Conservation (phyloP, 1,140 invertebrate genomes). For the Apocrypta bakeri region DNA sequence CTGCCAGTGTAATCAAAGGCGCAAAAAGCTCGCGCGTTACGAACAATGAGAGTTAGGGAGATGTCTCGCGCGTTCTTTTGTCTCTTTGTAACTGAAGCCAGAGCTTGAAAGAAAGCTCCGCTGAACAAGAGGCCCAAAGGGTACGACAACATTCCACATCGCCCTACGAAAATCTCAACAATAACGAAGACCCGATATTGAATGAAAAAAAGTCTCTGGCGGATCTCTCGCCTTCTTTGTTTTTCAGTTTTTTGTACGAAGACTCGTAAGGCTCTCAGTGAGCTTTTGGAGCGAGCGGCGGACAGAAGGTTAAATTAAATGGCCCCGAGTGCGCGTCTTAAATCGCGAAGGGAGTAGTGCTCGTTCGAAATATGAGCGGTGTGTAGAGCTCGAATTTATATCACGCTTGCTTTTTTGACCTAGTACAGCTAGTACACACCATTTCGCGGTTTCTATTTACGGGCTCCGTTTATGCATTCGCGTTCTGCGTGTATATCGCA, state of each 20-base stretch:
- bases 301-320: conserved; percentile 30
- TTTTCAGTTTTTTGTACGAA: background rate
- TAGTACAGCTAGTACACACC: no score
- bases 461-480: no score
- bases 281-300: no score
- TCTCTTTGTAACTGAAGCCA: background rate
- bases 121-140: no score
- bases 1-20: background rate
- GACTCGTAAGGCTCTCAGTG: no score
- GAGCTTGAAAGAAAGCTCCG: no score
- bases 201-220: no score
- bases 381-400: background rate
- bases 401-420: background rate
- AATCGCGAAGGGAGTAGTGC: conserved; percentile 47
- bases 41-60: background rate
- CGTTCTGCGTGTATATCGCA: no score
- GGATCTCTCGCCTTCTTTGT: no score
- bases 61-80: background rate
- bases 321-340: background rate
- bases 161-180: background rate
- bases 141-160: no score
- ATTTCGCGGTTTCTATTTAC: background rate
- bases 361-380: conserved; percentile 50
- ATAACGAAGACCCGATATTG: no score
- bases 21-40: background rate